These are phyloP conservation scores for Sanderia malayensis DNA, from an alignment of 30 jellyfish, hydroid and myxozoan species.

Conservation along the genomic window DNA sequence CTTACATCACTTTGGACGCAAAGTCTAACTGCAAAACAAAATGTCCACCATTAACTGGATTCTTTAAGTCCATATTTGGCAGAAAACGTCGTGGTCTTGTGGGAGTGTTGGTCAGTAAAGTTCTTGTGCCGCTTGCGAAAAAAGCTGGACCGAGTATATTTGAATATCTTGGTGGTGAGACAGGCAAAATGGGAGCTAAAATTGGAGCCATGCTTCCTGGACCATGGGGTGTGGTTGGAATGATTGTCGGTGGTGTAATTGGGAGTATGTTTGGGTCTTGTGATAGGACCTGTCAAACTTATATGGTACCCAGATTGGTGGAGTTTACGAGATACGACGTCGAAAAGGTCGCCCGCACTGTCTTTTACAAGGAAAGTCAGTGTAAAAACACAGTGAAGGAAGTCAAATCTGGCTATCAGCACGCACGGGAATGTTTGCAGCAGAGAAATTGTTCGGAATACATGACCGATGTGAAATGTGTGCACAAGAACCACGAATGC, in stretches of 20 bases:
- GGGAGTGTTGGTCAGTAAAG: neutral
- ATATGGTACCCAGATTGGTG: conserved; percentile 18
- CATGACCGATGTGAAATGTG: conserved; percentile 32
- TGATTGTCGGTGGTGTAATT: conserved; percentile 55
- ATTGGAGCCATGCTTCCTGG: conserved; percentile 60
- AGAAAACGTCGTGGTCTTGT: conserved; percentile 43
- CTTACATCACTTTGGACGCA: conserved; percentile 10
- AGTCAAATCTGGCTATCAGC: conserved; percentile 31
- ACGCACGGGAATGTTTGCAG: conserved; percentile 39
- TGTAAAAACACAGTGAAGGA: conserved; percentile 26
- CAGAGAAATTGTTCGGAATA: conserved; percentile 45
- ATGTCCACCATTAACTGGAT: conserved; percentile 76
- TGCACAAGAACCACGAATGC: conserved; percentile 33
- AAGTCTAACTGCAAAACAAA: conserved; percentile 25
- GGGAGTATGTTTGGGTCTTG: conserved; percentile 66
- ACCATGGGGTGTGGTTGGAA: conserved; percentile 58
- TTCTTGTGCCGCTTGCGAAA: conserved; percentile 1
- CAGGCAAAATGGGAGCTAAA: conserved; percentile 50
- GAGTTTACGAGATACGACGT: conserved; percentile 17
- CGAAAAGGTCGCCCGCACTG: conserved; percentile 9
- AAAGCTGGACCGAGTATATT: conserved; percentile 22
- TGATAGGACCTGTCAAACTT: conserved; percentile 29
- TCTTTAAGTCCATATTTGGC: conserved; percentile 53
- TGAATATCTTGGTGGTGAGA: conserved; percentile 43
- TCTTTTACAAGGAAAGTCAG: conserved; percentile 19